A percentile compares a stretch with the other conserved stretches of the same genome.
These are phyloP conservation scores for Karalla daura DNA, from an alignment of 2,797 vertebrate genomes.

Conservation along the genomic window DNA sequence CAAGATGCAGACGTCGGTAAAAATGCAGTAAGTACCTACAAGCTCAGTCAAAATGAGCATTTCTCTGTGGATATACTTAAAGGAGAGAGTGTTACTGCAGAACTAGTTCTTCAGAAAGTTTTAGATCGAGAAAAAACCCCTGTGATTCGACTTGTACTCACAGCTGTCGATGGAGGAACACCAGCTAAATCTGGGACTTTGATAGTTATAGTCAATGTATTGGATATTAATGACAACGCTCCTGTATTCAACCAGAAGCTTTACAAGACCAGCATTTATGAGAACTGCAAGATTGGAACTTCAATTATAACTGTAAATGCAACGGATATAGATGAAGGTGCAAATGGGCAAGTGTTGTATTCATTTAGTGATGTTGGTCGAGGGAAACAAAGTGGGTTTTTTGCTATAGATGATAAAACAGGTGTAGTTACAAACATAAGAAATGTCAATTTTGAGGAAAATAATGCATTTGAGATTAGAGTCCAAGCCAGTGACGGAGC, in stretches of 20 bases:
- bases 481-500: slow-evolving; percentile 77
- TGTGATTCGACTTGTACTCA: not conserved
- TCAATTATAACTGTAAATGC: not conserved
- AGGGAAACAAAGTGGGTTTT: not conserved
- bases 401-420: slow-evolving; percentile 37
- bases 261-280: not conserved
- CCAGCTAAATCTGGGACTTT: not conserved
- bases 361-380: slow-evolving; percentile 65
- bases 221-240: not conserved
- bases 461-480: slow-evolving; percentile 65
- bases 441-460: too few relatives aligned
- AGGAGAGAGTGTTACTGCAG: not conserved
- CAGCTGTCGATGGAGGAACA: not conserved
- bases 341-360: slow-evolving; percentile 81
- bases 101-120: not conserved
- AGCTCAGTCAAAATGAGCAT: not conserved
- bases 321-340: slow-evolving; percentile 51
- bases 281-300: not conserved
- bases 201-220: not conserved
- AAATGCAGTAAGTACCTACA: not conserved
- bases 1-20: not conserved
- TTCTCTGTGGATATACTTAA: not conserved
- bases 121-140: not conserved
- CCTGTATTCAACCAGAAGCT: not conserved
- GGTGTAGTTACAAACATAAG: too few relatives aligned